Base-by-base conservation (phyloP, 1,140 invertebrate genomes). In the Macrocentrus cingulum region DNA sequence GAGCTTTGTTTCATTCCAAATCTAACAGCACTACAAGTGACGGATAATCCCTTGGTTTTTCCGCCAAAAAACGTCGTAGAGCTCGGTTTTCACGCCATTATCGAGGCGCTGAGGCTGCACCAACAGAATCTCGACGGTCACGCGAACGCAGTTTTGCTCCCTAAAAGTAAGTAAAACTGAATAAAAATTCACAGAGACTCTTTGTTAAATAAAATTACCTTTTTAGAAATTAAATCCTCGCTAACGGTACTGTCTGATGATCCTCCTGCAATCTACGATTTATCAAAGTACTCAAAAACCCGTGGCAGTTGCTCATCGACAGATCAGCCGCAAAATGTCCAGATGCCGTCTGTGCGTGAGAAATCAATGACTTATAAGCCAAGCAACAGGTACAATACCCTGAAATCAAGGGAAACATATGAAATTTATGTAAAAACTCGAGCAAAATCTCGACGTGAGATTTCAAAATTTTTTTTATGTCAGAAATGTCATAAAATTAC, bases 21-120 rank as follows among this genome's bases (percentile, higher is more conserved):
- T 50, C 72, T 85, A 46, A 83, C 79, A 71, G 77, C 76, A 18
- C 67, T 85, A 18, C 83, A 84, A 60, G 58, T 82, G 11, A 69
- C 66, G 11, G 70, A 79, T 11, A 85, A 85, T 69, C 82, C 83
- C 7, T 51, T 85, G 4, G 66, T 51, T n/a, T 81, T 69, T 63
- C 84, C 84, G 4, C 71, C 80, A 16, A 65, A 62, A 37, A 71
- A 81, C 23, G 66, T 85, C 6, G 50, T 84, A 11, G 67, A 67
- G 29, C 74, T 67, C 1, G 83, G 83, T 41, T 77, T 68, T 29
- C 52, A 54, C 8, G 71, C 67, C 22, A 65, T 84, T 22, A 60
- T 83, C 1, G 69, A 71, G 46, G 84, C 74, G 69, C 67, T 86
- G 20, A 63, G 79, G 23, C n/a, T n/a, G n/a, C n/a, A n/a, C n/a